Base-by-base conservation (phyloP, 2,888 invertebrate genomes). In the Acronicta alni region DNA sequence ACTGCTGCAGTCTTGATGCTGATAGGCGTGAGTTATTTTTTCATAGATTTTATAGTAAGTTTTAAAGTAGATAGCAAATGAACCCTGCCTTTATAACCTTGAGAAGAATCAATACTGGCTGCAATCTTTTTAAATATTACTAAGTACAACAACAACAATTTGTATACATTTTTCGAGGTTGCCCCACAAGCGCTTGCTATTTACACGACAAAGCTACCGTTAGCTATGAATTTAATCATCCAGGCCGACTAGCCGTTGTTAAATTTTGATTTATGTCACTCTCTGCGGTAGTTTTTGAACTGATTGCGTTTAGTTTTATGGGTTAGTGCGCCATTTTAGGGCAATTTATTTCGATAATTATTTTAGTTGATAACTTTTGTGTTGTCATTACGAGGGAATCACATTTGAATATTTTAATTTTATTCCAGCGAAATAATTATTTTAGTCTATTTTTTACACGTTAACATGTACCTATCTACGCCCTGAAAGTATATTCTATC, bases 261-360 rank as follows among this genome's bases (percentile, higher is more conserved):
- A 82, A 85, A 81, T 80, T 84, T 82, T 90, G 90, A 91, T 90
- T 90, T 90, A 90, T 85, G 74, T 73, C 81, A 77, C 83, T 83
- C 80, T 80, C 81, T 81, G 80, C 83, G 83, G 79, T 86, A 88
- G 86, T 88, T 90, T 89, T 90, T 90, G 89, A 88, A 81, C 77
- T 85, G 86, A 88, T 87, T 84, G 83, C 84, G 83, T 82, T 85
- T 89, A 89, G 88, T 89, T 88, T 89, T 89, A 88, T 84, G 83
- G 78, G 81, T 77, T 78, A 75, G 66, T 67, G 74, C 74, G 75
- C 77, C 75, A 77, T 83, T 81, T 75, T 67, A 69, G 67, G 79
- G 82, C 84, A 80, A 84, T 84, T 82, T 79, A 77, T 77, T 80
- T 71, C 75, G 72, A 79, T 83, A 79, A 82, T 75, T 75, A 77